Evolutionary conservation across 2,888 invertebrate genomes (phyloP).

Genomic region (Chorisops tibialis): DNA sequence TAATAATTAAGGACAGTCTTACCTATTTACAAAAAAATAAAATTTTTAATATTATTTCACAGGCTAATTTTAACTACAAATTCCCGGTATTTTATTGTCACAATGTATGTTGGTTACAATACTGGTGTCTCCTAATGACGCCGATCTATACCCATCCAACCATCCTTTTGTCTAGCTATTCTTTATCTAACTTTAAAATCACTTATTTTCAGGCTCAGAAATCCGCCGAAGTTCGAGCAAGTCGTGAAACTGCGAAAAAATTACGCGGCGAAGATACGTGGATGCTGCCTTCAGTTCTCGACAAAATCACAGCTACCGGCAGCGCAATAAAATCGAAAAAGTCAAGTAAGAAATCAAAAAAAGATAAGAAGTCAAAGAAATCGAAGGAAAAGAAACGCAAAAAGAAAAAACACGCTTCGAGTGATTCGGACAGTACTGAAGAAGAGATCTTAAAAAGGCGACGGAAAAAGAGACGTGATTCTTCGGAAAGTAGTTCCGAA

Average conservation of each 20-base stretch:
- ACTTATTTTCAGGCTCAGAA: slow-evolving; percentile 39
- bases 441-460: slow-evolving; percentile 37
- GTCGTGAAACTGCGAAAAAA: slow-evolving; percentile 38
- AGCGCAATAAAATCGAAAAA: background rate
- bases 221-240: slow-evolving; percentile 39
- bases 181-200: no score
- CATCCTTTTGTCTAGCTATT: no score
- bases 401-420: slow-evolving; percentile 42
- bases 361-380: slow-evolving; percentile 40
- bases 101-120: no score
- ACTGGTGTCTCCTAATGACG: no score
- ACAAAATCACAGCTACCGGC: slow-evolving; percentile 36
- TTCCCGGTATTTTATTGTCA: no score
- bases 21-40: no score
- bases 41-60: no score
- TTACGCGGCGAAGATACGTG: slow-evolving; percentile 44
- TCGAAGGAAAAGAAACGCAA: slow-evolving; percentile 51
- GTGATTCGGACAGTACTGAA: slow-evolving; percentile 42
- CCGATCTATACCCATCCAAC: no score
- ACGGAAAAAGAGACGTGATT: slow-evolving; percentile 34
- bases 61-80: no score
- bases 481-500: slow-evolving; percentile 30
- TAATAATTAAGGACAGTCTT: no score
- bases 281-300: slow-evolving; percentile 43
- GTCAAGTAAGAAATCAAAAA: slow-evolving; percentile 28